Evolutionary conservation across 2,797 vertebrate genomes (phyloP).

Genomic region (Melanotaenia nigrans): DNA sequence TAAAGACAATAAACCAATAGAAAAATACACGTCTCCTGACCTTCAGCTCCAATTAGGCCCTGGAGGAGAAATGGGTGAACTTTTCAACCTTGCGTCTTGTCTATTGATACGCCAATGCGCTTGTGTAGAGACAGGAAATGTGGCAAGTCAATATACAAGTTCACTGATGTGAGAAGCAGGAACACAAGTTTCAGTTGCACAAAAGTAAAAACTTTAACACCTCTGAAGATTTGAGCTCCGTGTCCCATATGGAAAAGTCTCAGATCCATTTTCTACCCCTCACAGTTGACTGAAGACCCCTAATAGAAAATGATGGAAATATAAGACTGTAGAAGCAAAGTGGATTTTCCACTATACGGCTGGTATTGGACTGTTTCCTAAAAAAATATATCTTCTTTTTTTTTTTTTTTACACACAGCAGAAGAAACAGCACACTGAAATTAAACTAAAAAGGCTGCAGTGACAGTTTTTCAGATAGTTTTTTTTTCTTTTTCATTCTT

Average conservation of each 20-base stretch:
- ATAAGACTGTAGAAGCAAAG: slow-evolving; percentile 41
- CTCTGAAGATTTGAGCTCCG: slow-evolving; percentile 17
- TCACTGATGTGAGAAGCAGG: slow-evolving; percentile 33
- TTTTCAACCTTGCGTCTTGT: slow-evolving; percentile 77
- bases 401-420: slow-evolving; percentile 27
- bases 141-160: slow-evolving; percentile 64
- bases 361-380: slow-evolving; percentile 33
- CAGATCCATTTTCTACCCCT: slow-evolving; percentile 54
- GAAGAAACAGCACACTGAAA: slow-evolving; percentile 21
- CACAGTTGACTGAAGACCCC: slow-evolving; percentile 52
- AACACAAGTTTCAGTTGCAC: slow-evolving; percentile 39
- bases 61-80: slow-evolving; percentile 76
- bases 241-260: slow-evolving; percentile 47
- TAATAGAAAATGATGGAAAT: slow-evolving; percentile 52
- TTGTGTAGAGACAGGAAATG: slow-evolving; percentile 52
- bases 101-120: slow-evolving; percentile 69
- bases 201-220: slow-evolving; percentile 59
- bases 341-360: slow-evolving; percentile 34
- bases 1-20: slow-evolving; percentile 78
- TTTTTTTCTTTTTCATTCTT: not conserved
- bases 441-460: slow-evolving; percentile 25
- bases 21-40: slow-evolving; percentile 76
- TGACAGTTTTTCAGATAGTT: too few relatives aligned
- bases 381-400: slow-evolving; percentile 20
- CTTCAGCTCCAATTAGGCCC: slow-evolving; percentile 81